phyloP scores from a whole-genome alignment of 2,888 invertebrate genomes.

The Drosophila anomelani region DNA sequence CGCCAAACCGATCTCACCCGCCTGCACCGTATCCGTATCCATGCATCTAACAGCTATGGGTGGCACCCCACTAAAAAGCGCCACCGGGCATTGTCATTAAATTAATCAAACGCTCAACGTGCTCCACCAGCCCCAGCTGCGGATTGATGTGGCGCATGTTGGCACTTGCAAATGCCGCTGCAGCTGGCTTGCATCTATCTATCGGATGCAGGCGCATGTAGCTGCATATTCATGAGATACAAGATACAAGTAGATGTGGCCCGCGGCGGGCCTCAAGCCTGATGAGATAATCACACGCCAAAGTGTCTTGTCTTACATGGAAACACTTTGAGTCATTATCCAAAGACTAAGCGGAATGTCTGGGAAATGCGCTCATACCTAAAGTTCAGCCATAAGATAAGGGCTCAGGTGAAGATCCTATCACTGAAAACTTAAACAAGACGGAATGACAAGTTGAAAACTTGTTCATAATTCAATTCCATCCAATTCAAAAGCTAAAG shows the following conservation, averaged over 20 bases:
- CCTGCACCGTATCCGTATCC: constrained; percentile 2
- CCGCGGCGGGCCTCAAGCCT: constrained; percentile 48
- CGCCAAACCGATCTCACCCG: constrained; percentile 1
- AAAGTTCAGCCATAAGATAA: constrained; percentile 30
- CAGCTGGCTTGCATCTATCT: constrained; percentile 53
- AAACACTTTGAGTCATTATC: constrained; percentile 56
- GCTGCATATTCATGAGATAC: constrained; percentile 45
- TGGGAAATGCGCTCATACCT: constrained; percentile 14
- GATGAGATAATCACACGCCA: constrained; percentile 75
- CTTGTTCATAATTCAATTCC: background rate
- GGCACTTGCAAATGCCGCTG: constrained; percentile 72
- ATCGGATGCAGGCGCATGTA: constrained; percentile 40
- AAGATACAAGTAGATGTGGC: constrained; percentile 25
- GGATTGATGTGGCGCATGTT: constrained; percentile 65
- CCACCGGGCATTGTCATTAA: constrained; percentile 75
- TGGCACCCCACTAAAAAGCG: constrained; percentile 48
- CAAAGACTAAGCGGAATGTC: constrained; percentile 23
- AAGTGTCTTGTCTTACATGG: constrained; percentile 68
- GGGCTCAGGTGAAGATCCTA: constrained; percentile 9
- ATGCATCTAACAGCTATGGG: constrained; percentile 23
- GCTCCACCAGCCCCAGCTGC: constrained; percentile 42
- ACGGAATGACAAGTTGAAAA: background rate
- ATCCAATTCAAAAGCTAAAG: background rate
- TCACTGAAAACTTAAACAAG: background rate
- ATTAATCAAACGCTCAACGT: constrained; percentile 75